These are phyloP conservation scores for Xenops minutus DNA, from an alignment of 2,797 vertebrate genomes.

Conservation along the genomic window DNA sequence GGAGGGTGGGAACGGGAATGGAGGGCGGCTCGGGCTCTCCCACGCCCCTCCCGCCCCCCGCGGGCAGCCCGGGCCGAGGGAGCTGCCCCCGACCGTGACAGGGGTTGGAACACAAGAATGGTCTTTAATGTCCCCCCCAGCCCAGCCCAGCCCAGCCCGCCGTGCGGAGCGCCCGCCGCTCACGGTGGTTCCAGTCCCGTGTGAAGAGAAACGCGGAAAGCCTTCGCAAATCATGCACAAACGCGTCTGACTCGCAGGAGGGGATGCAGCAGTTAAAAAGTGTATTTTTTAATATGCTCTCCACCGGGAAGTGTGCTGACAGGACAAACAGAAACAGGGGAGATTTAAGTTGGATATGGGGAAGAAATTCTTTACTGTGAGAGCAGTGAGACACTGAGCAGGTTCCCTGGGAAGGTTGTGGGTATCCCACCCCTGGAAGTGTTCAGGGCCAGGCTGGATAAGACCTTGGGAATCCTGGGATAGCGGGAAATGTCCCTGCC, in stretches of 20 bases:
- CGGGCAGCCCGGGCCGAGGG: too few relatives aligned
- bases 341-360: neutral
- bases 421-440: too few relatives aligned
- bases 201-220: accelerated
- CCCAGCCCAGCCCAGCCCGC: accelerated
- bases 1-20: too few relatives aligned
- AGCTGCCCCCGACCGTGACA: too few relatives aligned
- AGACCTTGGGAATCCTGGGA: neutral
- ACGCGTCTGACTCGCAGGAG: accelerated
- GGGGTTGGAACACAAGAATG: neutral
- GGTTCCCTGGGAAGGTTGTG: accelerated
- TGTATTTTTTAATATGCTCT: accelerated
- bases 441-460: neutral
- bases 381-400: accelerated
- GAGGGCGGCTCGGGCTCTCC: accelerated
- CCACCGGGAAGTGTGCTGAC: accelerated
- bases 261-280: accelerated
- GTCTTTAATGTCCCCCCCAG: accelerated
- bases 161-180: accelerated
- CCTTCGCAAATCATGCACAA: accelerated
- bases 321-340: neutral
- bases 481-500: neutral
- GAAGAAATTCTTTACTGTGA: neutral
- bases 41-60: too few relatives aligned
- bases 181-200: accelerated